Evolutionary conservation across 2,888 invertebrate genomes (phyloP).

Genomic region (Boloria selene): DNA sequence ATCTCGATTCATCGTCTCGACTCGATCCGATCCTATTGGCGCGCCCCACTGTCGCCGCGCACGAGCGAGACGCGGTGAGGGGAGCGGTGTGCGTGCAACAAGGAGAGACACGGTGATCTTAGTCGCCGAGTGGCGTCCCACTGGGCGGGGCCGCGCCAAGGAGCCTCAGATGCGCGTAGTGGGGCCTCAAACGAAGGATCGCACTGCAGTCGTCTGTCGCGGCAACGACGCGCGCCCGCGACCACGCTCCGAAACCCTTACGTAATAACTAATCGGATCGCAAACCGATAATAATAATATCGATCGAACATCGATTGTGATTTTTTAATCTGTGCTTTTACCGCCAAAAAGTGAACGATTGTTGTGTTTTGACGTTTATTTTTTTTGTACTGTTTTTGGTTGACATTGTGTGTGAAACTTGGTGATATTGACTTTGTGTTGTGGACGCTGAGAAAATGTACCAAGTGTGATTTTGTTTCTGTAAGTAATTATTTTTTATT

Average conservation of each 20-base stretch:
- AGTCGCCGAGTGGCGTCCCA: conserved; percentile 80
- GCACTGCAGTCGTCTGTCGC: conserved; percentile 83
- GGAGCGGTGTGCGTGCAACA: conserved; percentile 55
- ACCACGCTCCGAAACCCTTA: conserved; percentile 65
- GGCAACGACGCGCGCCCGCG: conserved; percentile 74
- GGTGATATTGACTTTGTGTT: conserved; percentile 6
- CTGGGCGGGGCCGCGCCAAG: conserved; percentile 84
- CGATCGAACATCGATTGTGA: conserved; percentile 76
- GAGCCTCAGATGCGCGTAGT: conserved; percentile 84
- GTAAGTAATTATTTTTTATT: conserved; percentile 6
- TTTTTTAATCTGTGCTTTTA: conserved; percentile 56
- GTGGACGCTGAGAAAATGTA: conserved; percentile 15
- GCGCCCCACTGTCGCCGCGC: conserved; percentile 80
- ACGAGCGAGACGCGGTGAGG: conserved; percentile 63
- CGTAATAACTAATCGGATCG: conserved; percentile 76
- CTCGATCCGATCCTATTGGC: conserved; percentile 81
- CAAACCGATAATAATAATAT: conserved; percentile 51
- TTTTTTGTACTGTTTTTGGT: not conserved
- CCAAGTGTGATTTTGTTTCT: not conserved
- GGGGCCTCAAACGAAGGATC: conserved; percentile 83
- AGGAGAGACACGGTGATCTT: conserved; percentile 80
- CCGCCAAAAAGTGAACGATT: conserved; percentile 44
- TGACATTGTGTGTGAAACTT: conserved; percentile 14
- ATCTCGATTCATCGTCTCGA: conserved; percentile 82
- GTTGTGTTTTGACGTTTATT: conserved; percentile 50